Conservation (phyloP, 2,888 invertebrate species). For the Asteroscopus sphinx region DNA sequence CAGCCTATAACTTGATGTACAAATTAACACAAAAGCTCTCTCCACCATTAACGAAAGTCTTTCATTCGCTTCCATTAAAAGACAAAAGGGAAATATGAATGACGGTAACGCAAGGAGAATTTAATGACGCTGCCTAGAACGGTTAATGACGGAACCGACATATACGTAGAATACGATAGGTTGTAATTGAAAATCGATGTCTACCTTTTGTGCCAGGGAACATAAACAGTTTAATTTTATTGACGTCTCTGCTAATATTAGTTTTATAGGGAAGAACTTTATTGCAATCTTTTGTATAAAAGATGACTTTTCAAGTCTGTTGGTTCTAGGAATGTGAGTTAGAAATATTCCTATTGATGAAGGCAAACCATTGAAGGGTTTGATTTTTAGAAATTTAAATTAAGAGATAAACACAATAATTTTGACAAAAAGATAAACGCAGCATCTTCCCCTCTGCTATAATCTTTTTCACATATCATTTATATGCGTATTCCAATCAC, state of each 20-base stretch:
- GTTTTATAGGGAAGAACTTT: slow-evolving; percentile 2
- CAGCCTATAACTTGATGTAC: slow-evolving; percentile 26
- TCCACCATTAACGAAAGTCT: slow-evolving; percentile 62
- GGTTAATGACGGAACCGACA: slow-evolving; percentile 12
- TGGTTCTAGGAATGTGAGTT: neutral
- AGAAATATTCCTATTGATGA: too few species aligned
- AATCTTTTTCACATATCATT: too few species aligned
- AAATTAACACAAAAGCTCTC: slow-evolving; percentile 59
- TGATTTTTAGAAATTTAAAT: too few species aligned
- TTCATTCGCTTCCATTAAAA: slow-evolving; percentile 68
- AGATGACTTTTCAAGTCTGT: neutral
- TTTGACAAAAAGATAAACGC: too few species aligned
- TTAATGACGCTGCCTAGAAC: slow-evolving; percentile 26
- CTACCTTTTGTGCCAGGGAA: slow-evolving; percentile 57
- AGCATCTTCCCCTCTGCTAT: neutral
- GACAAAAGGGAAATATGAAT: slow-evolving; percentile 64
- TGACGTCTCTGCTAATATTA: slow-evolving; percentile 1
- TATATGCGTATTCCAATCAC: slow-evolving; percentile 27
- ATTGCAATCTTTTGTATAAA: slow-evolving; percentile 2
- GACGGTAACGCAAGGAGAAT: slow-evolving; percentile 52
- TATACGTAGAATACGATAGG: slow-evolving; percentile 38
- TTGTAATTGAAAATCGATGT: slow-evolving; percentile 78
- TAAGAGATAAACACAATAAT: too few species aligned
- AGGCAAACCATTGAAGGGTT: neutral
- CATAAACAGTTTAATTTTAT: slow-evolving; percentile 25